A percentile compares a stretch with the other conserved stretches of the same genome.
Evolutionary conservation across 2,797 vertebrate genomes (phyloP).

Genomic region (Anniella stebbinsi): DNA sequence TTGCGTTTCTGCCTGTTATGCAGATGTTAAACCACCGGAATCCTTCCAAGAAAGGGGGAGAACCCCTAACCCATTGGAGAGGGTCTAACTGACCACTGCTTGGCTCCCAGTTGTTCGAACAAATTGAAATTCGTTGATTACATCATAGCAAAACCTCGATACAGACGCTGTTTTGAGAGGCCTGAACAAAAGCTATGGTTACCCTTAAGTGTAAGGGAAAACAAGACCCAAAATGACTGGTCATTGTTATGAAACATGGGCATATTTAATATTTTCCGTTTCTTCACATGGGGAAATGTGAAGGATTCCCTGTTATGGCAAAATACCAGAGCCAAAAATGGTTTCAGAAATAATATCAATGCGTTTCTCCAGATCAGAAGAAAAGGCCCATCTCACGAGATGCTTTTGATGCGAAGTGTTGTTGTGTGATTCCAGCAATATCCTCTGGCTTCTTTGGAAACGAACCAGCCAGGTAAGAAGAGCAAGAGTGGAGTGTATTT

Average conservation of each 20-base stretch:
- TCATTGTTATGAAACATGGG: background rate
- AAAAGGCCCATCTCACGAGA: too few relatives aligned
- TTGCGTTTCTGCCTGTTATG: background rate
- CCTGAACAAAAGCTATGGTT: background rate
- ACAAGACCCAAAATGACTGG: background rate
- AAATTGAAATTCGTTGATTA: background rate
- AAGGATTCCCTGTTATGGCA: background rate
- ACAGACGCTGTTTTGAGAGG: background rate
- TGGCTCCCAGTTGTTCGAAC: background rate
- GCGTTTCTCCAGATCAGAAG: background rate
- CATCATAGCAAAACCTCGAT: background rate
- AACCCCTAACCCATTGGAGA: background rate
- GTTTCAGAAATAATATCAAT: background rate
- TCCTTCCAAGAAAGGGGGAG: background rate
- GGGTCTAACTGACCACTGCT: background rate
- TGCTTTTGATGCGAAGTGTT: background rate
- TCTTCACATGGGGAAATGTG: background rate
- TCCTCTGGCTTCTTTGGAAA: background rate
- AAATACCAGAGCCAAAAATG: background rate
- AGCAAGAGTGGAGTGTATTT: background rate
- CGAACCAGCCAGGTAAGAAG: constrained; percentile 5
- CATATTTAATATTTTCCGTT: background rate
- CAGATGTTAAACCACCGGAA: background rate
- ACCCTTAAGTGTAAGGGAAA: background rate
- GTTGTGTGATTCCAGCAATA: background rate